Conservation (phyloP, 2,888 invertebrate genomes). For the Lasioglossum morio region DNA sequence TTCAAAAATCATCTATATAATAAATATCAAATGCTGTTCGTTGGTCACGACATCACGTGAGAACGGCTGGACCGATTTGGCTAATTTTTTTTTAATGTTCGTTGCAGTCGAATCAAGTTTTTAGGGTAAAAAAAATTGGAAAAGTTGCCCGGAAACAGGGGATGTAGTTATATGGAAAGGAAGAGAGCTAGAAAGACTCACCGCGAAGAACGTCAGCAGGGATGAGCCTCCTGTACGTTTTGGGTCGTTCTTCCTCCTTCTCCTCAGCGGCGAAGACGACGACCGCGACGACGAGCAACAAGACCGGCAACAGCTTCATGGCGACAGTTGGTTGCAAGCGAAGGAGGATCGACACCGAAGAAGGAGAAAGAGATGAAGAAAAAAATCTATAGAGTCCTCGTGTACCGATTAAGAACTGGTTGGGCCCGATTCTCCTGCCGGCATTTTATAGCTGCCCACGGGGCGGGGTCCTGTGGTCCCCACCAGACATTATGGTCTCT, state of each 20-base stretch:
- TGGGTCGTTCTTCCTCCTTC: slow-evolving; percentile 86
- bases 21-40: too few species aligned
- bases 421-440: slow-evolving; percentile 77
- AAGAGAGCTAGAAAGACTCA: slow-evolving; percentile 84
- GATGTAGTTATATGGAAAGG: not conserved
- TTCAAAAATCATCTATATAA: too few species aligned
- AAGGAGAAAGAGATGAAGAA: slow-evolving; percentile 27
- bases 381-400: slow-evolving; percentile 63
- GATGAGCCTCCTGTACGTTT: slow-evolving; percentile 92
- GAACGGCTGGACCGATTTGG: too few species aligned
- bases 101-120: too few species aligned
- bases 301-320: slow-evolving; percentile 85
- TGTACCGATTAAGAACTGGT: slow-evolving; percentile 82
- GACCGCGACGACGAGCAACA: slow-evolving; percentile 86
- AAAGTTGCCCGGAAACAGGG: not conserved
- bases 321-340: slow-evolving; percentile 36
- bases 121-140: too few species aligned
- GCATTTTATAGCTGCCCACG: slow-evolving; percentile 81
- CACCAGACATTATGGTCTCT: slow-evolving; percentile 68
- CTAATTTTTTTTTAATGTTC: too few species aligned
- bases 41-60: too few species aligned
- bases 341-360: slow-evolving; percentile 28
- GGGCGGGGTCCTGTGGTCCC: slow-evolving; percentile 78
- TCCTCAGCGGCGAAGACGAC: slow-evolving; percentile 85
- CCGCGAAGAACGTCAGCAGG: slow-evolving; percentile 96